These are phyloP conservation scores for Cnemophilus loriae DNA, from an alignment of 2,113 vertebrate genomes.

Conservation along the genomic window DNA sequence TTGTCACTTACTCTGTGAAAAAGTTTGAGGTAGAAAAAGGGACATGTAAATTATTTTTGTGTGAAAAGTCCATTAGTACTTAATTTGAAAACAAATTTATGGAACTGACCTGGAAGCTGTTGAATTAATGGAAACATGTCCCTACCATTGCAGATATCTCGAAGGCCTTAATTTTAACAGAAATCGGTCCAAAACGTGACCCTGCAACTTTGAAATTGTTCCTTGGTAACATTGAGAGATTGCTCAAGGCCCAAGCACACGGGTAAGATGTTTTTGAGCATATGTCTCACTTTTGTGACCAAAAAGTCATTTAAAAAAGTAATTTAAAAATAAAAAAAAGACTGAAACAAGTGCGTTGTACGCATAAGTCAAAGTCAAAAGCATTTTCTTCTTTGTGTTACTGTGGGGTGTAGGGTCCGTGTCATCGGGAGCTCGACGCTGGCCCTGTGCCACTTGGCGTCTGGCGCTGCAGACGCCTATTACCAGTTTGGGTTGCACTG, in stretches of 20 bases:
- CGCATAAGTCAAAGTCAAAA: not conserved
- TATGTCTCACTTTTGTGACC: not conserved
- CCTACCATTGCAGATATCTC: conserved; percentile 76
- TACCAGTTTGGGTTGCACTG: conserved; percentile 89
- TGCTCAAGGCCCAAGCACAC: conserved; percentile 79
- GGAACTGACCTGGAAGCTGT: not conserved
- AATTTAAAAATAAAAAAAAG: not conserved
- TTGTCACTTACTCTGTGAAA: not conserved
- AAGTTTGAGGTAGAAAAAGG: not conserved
- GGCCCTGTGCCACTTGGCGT: conserved; percentile 80
- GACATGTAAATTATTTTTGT: not conserved
- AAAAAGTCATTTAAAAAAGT: not conserved
- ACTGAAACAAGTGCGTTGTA: not conserved
- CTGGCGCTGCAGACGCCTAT: conserved; percentile 81
- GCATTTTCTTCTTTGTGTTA: not conserved
- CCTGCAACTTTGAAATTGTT: conserved; percentile 81
- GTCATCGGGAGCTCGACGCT: conserved; percentile 86
- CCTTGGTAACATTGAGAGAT: conserved; percentile 81
- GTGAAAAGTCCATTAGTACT: not conserved
- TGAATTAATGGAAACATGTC: conserved; percentile 13
- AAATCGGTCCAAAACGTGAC: conserved; percentile 85
- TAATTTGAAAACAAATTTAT: not conserved
- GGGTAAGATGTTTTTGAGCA: conserved; percentile 69
- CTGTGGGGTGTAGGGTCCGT: conserved; percentile 68
- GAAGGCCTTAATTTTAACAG: conserved; percentile 85